Base-by-base conservation (phyloP, 2,113 vertebrate species). In the Ginglymostoma cirratum region DNA sequence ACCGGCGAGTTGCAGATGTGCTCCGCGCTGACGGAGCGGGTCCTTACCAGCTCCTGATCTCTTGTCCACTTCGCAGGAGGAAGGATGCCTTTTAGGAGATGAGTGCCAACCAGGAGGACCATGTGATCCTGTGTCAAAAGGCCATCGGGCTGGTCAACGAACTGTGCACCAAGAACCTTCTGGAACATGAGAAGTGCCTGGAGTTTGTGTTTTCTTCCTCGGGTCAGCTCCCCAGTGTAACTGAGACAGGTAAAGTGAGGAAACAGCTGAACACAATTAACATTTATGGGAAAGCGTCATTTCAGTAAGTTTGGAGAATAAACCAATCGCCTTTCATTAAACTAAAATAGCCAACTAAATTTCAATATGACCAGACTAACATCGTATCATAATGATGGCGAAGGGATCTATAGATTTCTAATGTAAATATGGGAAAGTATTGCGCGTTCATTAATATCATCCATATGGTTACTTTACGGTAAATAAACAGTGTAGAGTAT, bases 131-230 rank as follows among this genome's bases (percentile, higher is more conserved):
- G 23, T 98, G 97, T 96, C 97, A 96, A 96, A 97, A 96, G 95
- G 97, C 97, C 21, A 96, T 97, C 67, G 96, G 65, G 96, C 97
- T 98, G 92, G 96, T 98, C 97, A 96, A 95, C 0, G 97, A 97
- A 95, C 96, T 98, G 72, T 98, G 97, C 96, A 97, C n/a, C 94
- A 97, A 67, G 97, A 97, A 90, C 93, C 96, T 97, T 96, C 6
- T 97, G 97, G 97, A 97, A 96, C 96, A 96, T 96, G 97, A 97
- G 95, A 96, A 96, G 95, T 98, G 97, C 97, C 96, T 97, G 96
- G 97, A 97, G 2, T 97, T 98, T 96, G 96, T 97, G 76, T 97
- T 97, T 89, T 96, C 97, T 96, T 97, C 97, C 90, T 96, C 97
- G 0, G 97, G 97, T 96, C 97, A 96, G 96, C 97, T 96, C 96